These are phyloP conservation scores for Liparis tanakae DNA, from an alignment of 2,797 vertebrate genomes.

Conservation along the genomic window DNA sequence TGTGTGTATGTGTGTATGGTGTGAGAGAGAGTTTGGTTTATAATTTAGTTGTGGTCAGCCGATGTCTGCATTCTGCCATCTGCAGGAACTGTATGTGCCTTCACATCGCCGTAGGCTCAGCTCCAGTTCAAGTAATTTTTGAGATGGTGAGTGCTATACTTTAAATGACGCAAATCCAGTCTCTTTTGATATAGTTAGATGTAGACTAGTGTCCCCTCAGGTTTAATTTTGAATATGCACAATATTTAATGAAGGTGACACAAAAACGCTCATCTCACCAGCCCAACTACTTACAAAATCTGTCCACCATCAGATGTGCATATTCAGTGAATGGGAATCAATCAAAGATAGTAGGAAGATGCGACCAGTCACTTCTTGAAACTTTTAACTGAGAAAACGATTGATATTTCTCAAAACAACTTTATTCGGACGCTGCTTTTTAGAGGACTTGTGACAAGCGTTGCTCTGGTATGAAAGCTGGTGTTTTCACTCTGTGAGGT, in stretches of 20 bases:
- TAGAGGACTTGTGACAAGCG: background rate
- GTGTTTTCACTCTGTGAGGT: constrained; percentile 28
- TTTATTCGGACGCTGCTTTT: background rate
- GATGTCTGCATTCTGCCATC: constrained; percentile 39
- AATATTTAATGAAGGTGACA: background rate
- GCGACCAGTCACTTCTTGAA: background rate
- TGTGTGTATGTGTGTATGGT: constrained; percentile 3
- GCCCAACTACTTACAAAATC: background rate
- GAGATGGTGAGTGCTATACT: constrained; percentile 24
- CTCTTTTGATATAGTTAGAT: constrained; percentile 18
- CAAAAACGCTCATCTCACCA: background rate
- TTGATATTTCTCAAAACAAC: background rate
- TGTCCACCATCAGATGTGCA: background rate
- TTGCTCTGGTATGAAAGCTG: constrained; percentile 14
- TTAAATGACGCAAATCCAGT: background rate
- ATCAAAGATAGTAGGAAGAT: background rate
- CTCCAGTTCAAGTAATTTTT: constrained; percentile 34
- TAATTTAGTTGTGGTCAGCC: constrained; percentile 56
- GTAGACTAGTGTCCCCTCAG: background rate
- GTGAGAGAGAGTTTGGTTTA: constrained; percentile 7
- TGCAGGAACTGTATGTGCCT: constrained; percentile 35
- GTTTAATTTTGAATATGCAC: background rate
- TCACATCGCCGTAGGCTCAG: constrained; percentile 43
- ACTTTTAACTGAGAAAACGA: background rate
- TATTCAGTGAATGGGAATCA: background rate